These are phyloP conservation scores for Hypercompe scribonia DNA, from an alignment of 2,888 invertebrate species.

Conservation along the genomic window DNA sequence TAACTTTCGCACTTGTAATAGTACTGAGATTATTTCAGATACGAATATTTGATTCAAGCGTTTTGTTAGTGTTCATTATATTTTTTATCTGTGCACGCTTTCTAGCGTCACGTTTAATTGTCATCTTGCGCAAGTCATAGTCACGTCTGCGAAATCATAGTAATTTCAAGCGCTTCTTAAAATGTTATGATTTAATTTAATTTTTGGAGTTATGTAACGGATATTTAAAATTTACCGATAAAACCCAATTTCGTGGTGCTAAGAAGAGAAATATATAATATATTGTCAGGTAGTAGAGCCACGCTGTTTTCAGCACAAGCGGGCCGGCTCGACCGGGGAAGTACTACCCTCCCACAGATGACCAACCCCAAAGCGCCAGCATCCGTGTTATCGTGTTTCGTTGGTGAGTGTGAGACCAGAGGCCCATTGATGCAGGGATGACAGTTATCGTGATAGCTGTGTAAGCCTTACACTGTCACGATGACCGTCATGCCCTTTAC, in stretches of 20 bases:
- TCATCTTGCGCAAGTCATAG: background rate
- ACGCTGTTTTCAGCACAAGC: no score
- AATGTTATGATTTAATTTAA: background rate
- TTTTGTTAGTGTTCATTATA: background rate
- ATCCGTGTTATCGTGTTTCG: no score
- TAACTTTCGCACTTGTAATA: background rate
- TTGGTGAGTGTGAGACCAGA: no score
- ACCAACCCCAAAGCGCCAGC: no score
- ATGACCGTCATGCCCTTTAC: no score
- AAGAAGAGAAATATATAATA: background rate
- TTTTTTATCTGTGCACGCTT: slow-evolving; percentile 1
- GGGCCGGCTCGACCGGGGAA: no score
- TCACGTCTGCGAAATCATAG: background rate
- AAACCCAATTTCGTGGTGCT: background rate
- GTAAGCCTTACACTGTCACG: no score
- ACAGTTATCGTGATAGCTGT: no score
- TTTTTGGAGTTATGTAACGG: background rate
- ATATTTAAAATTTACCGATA: background rate
- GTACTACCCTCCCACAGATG: no score
- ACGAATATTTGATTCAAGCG: background rate
- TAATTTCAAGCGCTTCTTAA: background rate
- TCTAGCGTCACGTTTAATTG: background rate
- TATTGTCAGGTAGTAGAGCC: no score
- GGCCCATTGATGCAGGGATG: no score
- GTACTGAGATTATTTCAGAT: background rate